These are phyloP conservation scores for Myrmecobius fasciatus DNA, from an alignment of 2,113 vertebrate genomes.

Conservation along the genomic window DNA sequence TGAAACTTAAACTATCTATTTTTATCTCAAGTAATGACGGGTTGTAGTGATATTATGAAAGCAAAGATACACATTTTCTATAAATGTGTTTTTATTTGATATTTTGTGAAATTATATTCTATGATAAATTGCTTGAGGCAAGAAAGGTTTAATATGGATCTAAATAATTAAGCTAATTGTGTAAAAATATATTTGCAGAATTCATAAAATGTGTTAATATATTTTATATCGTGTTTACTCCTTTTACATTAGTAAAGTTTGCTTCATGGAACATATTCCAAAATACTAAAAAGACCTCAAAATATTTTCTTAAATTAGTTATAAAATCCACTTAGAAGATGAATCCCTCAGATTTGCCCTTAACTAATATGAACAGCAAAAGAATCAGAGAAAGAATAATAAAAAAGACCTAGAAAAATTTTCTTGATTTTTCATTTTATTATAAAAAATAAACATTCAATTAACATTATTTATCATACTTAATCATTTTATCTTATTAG, in stretches of 20 bases:
- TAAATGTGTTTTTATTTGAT: slow-evolving; percentile 79
- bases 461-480: not conserved
- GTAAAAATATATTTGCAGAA: slow-evolving; percentile 82
- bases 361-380: not conserved
- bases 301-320: not conserved
- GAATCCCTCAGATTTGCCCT: not conserved
- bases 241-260: slow-evolving; percentile 75
- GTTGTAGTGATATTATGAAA: slow-evolving; percentile 70
- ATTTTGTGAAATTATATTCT: slow-evolving; percentile 78
- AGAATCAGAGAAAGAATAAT: not conserved
- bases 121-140: slow-evolving; percentile 79
- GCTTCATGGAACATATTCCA: slow-evolving; percentile 68
- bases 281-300: slow-evolving; percentile 47
- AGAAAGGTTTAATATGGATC: slow-evolving; percentile 80
- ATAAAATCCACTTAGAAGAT: not conserved
- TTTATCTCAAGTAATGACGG: slow-evolving; percentile 68
- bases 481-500: not conserved
- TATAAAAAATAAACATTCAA: not conserved
- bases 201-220: slow-evolving; percentile 80
- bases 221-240: slow-evolving; percentile 79
- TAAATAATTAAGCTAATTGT: slow-evolving; percentile 82
- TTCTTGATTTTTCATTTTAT: not conserved
- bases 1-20: slow-evolving; percentile 62
- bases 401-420: not conserved
- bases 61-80: slow-evolving; percentile 75